phyloP scores from a whole-genome alignment of 2,797 vertebrate genomes.

The Holocentrus rufus region DNA sequence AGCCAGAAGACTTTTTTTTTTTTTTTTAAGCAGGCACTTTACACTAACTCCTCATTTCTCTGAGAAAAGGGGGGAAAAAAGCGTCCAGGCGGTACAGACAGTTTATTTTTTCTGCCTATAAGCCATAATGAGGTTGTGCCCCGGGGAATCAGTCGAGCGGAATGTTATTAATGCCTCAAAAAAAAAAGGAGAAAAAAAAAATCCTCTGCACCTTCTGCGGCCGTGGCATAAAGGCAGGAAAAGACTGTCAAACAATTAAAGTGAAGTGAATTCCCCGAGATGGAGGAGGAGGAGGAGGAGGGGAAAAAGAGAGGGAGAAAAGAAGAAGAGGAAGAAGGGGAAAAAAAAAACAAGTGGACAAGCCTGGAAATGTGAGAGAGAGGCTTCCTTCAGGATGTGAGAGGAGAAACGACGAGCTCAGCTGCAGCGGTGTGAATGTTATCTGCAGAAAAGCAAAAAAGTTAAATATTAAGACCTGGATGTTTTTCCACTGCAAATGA shows the following conservation, averaged over 20 bases:
- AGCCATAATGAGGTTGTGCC: conserved; percentile 85
- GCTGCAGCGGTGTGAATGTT: conserved; percentile 29
- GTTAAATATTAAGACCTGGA: conserved; percentile 38
- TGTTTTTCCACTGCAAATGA: conserved; percentile 19
- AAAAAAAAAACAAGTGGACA: conserved; percentile 64
- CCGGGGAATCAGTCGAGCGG: conserved; percentile 81
- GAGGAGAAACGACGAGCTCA: conserved; percentile 58
- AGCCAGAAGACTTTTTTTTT: conserved; percentile 58
- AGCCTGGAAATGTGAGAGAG: conserved; percentile 47
- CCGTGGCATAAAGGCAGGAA: conserved; percentile 82
- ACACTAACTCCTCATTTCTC: conserved; percentile 62
- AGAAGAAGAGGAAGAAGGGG: background rate
- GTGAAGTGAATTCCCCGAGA: conserved; percentile 86
- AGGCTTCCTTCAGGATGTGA: conserved; percentile 70
- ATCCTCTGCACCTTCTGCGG: conserved; percentile 79
- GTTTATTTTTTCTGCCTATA: conserved; percentile 79
- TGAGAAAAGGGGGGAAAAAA: conserved; percentile 47
- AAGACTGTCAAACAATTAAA: conserved; percentile 87
- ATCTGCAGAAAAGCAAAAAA: conserved; percentile 2
- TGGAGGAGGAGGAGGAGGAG: conserved; percentile 66
- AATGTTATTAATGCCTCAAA: conserved; percentile 86
- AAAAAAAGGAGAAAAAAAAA: conserved; percentile 55
- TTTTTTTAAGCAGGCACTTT: conserved; percentile 61
- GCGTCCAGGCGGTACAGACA: conserved; percentile 65
- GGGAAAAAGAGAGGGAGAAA: conserved; percentile 46